Evolutionary conservation across 2,113 vertebrate species (phyloP), one percentile per base, ranked within the genome.

Genomic region (Salvelinus sp.): DNA sequence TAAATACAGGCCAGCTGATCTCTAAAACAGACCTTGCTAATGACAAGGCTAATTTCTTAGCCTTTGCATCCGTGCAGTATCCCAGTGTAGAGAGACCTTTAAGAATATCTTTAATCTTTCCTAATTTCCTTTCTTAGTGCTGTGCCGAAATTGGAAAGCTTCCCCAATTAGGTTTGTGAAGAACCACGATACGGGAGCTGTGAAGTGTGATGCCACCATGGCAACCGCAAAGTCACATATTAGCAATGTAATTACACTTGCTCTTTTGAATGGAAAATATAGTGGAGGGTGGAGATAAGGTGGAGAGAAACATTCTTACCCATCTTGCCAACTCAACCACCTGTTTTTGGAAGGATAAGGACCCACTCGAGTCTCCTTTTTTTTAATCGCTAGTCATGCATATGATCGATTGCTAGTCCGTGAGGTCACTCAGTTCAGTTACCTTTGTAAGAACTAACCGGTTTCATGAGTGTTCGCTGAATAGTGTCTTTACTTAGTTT

Each of bases 111-210:
- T 81, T 83, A 70, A 75, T 77, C 69, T 82, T 25, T 76, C 75
- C 75, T 82, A 54, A 73, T 68, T 87, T 82, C 70, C 57, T 67
- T 78, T 60, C 63, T 82, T 70, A 47, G 77, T 66, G 76, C 70
- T 82, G 20, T 70, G 80, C 58, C 76, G 70, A 80, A 85, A 88
- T 82, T 80, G 78, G 72, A 82, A 80, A 74, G 79, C 72, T 73
- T 79, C 77, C 82, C 77, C 76, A 80, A 79, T 82, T 85, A 80
- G 72, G 65, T 80, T 67, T 75, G 72, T 82, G 75, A 80, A 30
- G n/a, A 78, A 82, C 75, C 73, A 72, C 72, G 66, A 80, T 77
- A 67, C 67, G 74, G 60, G 72, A 70, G 79, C 75, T 18, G 65
- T 79, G 75, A 76, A 76, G 67, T 76, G 78, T 75, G 72, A 65